Evolutionary conservation across 2,888 invertebrate genomes (phyloP).

Genomic region (Drosophila borborema): DNA sequence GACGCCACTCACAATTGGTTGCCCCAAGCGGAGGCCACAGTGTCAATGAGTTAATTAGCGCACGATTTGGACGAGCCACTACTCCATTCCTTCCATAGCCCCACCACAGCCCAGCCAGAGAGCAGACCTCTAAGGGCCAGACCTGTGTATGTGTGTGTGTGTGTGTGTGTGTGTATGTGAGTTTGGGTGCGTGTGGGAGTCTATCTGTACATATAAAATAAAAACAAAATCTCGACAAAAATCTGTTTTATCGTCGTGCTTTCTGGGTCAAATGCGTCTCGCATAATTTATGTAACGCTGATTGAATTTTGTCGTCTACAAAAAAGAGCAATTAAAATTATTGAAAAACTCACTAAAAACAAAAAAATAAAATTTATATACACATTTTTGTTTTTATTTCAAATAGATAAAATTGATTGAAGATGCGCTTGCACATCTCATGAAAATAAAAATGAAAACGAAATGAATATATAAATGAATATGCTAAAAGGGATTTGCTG

Average conservation of each 20-base stretch:
- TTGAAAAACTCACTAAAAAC: constrained; percentile 53
- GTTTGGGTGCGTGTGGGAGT: constrained; percentile 30
- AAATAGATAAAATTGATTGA: constrained; percentile 38
- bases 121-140: constrained; percentile 22
- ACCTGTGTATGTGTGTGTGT: constrained; percentile 21
- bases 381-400: background rate
- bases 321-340: constrained; percentile 75
- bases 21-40: constrained; percentile 61
- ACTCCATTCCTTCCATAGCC: background rate
- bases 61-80: constrained; percentile 65
- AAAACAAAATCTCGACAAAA: constrained; percentile 25
- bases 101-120: constrained; percentile 10
- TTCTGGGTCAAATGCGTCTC: constrained; percentile 66
- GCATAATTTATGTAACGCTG: constrained; percentile 74
- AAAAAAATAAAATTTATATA: constrained; percentile 36
- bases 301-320: constrained; percentile 69
- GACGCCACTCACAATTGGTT: constrained; percentile 68
- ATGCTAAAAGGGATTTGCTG: constrained; percentile 58
- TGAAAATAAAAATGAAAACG: constrained; percentile 35
- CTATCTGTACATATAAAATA: constrained; percentile 17
- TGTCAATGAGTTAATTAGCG: constrained; percentile 80
- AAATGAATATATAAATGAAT: constrained; percentile 1
- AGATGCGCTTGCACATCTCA: constrained; percentile 40
- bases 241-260: constrained; percentile 63
- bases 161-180: constrained; percentile 16